These are phyloP conservation scores for Epinephelus lanceolatus DNA, from an alignment of 2,113 vertebrate species.

Conservation along the genomic window DNA sequence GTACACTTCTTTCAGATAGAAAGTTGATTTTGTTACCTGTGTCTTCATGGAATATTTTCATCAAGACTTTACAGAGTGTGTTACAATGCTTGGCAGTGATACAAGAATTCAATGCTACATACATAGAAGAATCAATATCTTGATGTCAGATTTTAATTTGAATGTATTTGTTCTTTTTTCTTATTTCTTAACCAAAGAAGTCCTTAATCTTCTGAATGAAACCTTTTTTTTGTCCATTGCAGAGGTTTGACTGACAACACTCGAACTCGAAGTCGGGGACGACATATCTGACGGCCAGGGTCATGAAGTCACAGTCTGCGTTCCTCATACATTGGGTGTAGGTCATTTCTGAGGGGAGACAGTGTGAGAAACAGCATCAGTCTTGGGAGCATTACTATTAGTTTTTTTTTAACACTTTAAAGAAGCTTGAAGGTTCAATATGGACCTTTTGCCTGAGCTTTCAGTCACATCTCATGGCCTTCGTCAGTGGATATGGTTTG, in stretches of 20 bases:
- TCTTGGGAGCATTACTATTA: background rate
- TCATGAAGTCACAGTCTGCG: conserved; percentile 49
- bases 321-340: conserved; percentile 41
- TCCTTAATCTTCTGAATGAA: fast-evolving
- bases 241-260: conserved; percentile 64
- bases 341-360: conserved; percentile 17
- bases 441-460: no score
- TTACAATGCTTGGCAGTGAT: background rate
- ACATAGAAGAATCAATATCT: background rate
- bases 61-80: conserved; percentile 11
- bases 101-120: background rate
- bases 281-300: conserved; percentile 8
- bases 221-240: conserved; percentile 39
- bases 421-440: background rate
- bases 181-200: background rate
- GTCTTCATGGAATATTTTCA: background rate
- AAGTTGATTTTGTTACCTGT: background rate
- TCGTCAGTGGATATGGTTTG: no score
- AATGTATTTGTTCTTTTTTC: background rate
- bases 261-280: conserved; percentile 20
- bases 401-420: background rate
- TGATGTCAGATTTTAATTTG: background rate
- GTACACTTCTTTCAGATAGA: background rate
- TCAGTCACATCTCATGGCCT: no score
- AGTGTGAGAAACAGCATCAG: background rate